Evolutionary conservation across 2,797 vertebrate genomes (phyloP), one percentile per base, ranked within the genome.

Genomic region (Notolepis coatsorum): DNA sequence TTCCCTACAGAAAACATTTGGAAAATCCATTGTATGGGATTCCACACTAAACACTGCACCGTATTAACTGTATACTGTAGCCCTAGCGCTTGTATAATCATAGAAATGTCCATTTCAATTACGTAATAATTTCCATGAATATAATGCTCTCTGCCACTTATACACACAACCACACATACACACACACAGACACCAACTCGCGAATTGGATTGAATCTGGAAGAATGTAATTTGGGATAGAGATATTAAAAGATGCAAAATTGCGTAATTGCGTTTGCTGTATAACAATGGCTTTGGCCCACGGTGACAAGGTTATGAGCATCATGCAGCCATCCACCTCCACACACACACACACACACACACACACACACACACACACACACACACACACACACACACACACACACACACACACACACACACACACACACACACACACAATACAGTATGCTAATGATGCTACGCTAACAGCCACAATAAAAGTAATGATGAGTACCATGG

Each of bases 381-480:
- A n/a, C n/a, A n/a, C n/a, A n/a, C n/a, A n/a, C n/a, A n/a, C n/a
- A n/a, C n/a, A n/a, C n/a, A n/a, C n/a, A n/a, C n/a, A 49, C 24
- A 49, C 21, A 48, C 24, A 49, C 46, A 49, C 24, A 49, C 25
- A 28, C 24, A 48, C 4, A 15, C 6, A 28, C 12, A 15, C 13
- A 27, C 45, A 46, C n/a, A n/a, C n/a, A n/a, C n/a, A n/a, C n/a
- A n/a, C n/a, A n/a, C n/a, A n/a, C 24, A 49, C 57, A 75, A 61
- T 72, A 79, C 58, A 46, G 62, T 80, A 73, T 84, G 72, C 64
- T 84, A 76, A 89, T 86, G 74, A 85, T 65, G 67, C 73, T 61
- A 72, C 53, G 28, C 75, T 78, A 80, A 71, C 71, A 68, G 71
- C 55, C 60, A 59, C 72, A 78, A 68, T 85, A 71, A 79, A 81